phyloP scores from a whole-genome alignment of 2,888 invertebrate genomes.

The Ophion obscuratus region DNA sequence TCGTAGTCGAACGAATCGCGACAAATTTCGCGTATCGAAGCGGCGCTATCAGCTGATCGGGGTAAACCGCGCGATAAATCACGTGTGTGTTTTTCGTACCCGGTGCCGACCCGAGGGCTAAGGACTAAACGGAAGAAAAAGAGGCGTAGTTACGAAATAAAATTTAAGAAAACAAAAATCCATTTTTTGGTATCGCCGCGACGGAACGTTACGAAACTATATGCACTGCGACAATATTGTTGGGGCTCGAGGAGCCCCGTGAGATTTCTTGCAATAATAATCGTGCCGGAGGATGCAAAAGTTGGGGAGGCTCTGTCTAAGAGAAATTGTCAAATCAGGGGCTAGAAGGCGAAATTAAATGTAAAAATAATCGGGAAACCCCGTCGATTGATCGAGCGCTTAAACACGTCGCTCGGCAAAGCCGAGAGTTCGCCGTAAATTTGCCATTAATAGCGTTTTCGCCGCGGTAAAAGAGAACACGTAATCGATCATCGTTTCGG shows the following conservation, averaged over 20 bases:
- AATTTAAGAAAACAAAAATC: background rate
- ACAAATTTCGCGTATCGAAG: background rate
- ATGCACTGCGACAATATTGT: slow-evolving; percentile 9
- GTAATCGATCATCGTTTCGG: slow-evolving; percentile 25
- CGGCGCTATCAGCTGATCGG: background rate
- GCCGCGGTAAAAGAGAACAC: slow-evolving; percentile 11
- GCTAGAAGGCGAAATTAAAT: background rate
- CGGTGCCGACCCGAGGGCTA: background rate
- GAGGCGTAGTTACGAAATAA: slow-evolving; percentile 24
- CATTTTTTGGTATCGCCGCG: slow-evolving; percentile 42
- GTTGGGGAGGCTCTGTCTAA: background rate
- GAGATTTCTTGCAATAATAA: background rate
- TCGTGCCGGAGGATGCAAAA: background rate
- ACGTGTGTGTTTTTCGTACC: background rate
- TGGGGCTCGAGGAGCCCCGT: background rate
- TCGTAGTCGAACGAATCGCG: background rate
- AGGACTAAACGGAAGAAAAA: background rate
- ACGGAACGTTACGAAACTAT: slow-evolving; percentile 18
- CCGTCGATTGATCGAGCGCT: background rate
- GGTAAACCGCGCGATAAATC: background rate
- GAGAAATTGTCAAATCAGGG: background rate
- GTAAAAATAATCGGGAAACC: background rate
- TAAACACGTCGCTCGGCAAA: background rate
- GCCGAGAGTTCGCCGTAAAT: slow-evolving; percentile 25
- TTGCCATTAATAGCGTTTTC: slow-evolving; percentile 4